These are phyloP conservation scores for Drosophila nr. perissopoda DNA, from an alignment of 2,888 invertebrate species.

Conservation along the genomic window DNA sequence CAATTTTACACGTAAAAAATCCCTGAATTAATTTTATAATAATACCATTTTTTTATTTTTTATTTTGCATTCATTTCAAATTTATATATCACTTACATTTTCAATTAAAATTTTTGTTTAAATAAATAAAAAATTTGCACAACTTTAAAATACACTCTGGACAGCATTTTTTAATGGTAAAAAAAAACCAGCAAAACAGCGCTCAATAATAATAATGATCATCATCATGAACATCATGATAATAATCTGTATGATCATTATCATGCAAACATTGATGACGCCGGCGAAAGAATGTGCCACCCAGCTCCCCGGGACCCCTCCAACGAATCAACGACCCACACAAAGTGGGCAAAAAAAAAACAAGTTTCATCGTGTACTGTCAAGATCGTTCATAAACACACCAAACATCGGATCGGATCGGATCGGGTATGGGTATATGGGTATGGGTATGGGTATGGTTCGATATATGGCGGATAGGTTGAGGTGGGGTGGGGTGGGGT, in stretches of 20 bases:
- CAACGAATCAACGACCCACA: constrained; percentile 7
- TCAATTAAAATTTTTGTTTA: not conserved
- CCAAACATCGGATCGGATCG: constrained; percentile 40
- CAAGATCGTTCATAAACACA: constrained; percentile 59
- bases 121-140: not conserved
- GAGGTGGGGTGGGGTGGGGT: not conserved
- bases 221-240: constrained; percentile 26
- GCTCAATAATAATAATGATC: constrained; percentile 30
- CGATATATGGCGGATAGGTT: not conserved
- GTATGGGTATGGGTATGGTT: not conserved
- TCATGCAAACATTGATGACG: constrained; percentile 61
- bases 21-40: not conserved
- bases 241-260: constrained; percentile 19
- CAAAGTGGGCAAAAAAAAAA: constrained; percentile 27
- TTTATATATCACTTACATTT: not conserved
- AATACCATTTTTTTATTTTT: not conserved
- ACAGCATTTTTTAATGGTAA: not conserved
- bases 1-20: not conserved
- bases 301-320: constrained; percentile 3
- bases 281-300: constrained; percentile 64
- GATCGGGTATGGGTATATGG: constrained; percentile 1
- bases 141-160: not conserved
- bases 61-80: not conserved
- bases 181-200: constrained; percentile 16
- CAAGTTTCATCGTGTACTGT: constrained; percentile 58